Evolutionary conservation across 2,797 vertebrate genomes (phyloP).

Genomic region (Kryptolebias ocellatus): DNA sequence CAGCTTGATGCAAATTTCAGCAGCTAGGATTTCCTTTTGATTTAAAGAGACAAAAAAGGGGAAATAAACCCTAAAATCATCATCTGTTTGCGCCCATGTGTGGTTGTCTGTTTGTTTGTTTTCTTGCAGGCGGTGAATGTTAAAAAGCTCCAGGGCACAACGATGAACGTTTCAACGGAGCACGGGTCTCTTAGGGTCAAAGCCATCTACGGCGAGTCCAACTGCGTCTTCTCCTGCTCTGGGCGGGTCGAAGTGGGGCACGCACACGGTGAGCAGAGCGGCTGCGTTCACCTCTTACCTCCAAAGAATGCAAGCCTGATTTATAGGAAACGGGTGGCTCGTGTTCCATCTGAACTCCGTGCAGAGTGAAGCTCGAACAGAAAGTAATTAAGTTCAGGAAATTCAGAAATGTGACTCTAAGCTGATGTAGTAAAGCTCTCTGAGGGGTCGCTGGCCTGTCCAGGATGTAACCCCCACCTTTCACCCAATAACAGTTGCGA

Average conservation of each 20-base stretch:
- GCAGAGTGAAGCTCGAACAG: neutral
- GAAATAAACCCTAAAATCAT: neutral
- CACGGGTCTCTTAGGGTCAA: slow-evolving; percentile 88
- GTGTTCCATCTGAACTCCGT: neutral
- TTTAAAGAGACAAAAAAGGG: neutral
- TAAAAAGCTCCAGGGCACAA: slow-evolving; percentile 92
- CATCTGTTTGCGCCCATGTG: neutral
- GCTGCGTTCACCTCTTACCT: neutral
- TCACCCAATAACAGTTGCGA: no score
- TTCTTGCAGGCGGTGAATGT: slow-evolving; percentile 86
- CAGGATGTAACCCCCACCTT: no score
- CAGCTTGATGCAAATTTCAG: slow-evolving; percentile 3
- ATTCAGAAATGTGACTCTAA: neutral
- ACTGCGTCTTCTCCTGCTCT: slow-evolving; percentile 83
- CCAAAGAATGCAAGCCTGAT: neutral
- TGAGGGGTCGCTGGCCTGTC: no score
- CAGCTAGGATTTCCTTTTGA: neutral
- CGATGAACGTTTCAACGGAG: slow-evolving; percentile 89
- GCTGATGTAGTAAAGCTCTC: no score
- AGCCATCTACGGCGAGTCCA: slow-evolving; percentile 91
- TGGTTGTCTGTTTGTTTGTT: slow-evolving; percentile 52
- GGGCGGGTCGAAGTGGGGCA: slow-evolving; percentile 90
- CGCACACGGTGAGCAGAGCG: slow-evolving; percentile 87
- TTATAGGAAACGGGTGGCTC: neutral
- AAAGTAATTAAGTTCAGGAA: neutral